Evolutionary conservation across 1,140 invertebrate species (phyloP), one percentile per base, ranked within the genome.

Genomic region (Pseudomyrmex cubaensis): DNA sequence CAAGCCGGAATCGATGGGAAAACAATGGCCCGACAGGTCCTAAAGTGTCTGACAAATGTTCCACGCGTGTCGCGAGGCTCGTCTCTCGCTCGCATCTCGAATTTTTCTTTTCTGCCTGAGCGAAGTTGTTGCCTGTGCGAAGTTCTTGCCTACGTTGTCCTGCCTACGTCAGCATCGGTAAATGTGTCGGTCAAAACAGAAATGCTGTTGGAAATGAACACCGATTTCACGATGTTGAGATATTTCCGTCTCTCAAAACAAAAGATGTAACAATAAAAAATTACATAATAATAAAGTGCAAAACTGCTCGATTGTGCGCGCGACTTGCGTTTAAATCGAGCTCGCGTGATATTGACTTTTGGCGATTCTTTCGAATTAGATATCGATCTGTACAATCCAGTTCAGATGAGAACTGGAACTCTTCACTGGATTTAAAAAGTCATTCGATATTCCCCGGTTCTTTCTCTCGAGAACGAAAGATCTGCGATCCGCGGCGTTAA

Each of bases 1-100:
- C 89, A 87, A 86, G 87, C 88, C 83, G 88, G 85, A 90, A 90
- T 88, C 85, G 88, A 85, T 83, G 82, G 86, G 77, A 91, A 91
- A 92, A 91, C 90, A 90, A 90, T 88, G 82, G 72, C 70, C 69
- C 69, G 63, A 85, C 88, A 84, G 84, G 67, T 85, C 82, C 74
- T 89, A 86, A 91, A 89, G 84, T 87, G 85, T 89, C 85, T 91
- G 85, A 92, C 90, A 92, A 91, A 92, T 91, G 91, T 92, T 91
- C 87, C 85, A 86, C 87, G 87, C 86, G 88, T 90, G 88, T 89
- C 78, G 70, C 69, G 54, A 10, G 15, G 35, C 10, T 64, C 69
- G 59, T 66, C 35, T 35, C 35, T 35, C 25, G 20, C 25, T 35
- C 4, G 25, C 15, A 15, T 66, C 25, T 59, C n/a, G 54, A 25